These are phyloP conservation scores for Thumatha senex DNA, from an alignment of 2,888 invertebrate genomes.

Conservation along the genomic window DNA sequence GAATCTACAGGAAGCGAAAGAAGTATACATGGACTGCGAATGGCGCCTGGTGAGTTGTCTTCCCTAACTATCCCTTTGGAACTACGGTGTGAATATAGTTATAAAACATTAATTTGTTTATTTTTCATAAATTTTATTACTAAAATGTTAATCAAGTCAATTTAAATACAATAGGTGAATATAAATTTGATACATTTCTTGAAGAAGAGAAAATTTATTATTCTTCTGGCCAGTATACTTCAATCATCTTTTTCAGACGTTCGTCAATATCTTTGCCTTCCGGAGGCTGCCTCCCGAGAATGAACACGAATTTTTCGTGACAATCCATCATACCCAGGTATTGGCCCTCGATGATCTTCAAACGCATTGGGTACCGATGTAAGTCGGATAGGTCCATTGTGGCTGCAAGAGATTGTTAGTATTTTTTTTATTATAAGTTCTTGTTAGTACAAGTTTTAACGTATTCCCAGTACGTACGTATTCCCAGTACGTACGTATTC, in stretches of 20 bases:
- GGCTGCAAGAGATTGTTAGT: slow-evolving; percentile 34
- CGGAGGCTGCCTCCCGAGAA: slow-evolving; percentile 58
- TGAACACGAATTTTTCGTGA: slow-evolving; percentile 65
- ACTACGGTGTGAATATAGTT: too few relatives aligned
- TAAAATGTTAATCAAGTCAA: neutral
- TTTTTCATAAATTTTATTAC: too few relatives aligned
- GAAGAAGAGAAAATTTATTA: neutral
- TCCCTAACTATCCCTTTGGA: too few relatives aligned
- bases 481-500: too few relatives aligned
- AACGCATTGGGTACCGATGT: slow-evolving; percentile 64
- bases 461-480: too few relatives aligned
- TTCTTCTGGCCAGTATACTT: slow-evolving; percentile 47
- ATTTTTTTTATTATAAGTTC: too few relatives aligned
- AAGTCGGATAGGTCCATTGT: slow-evolving; percentile 59
- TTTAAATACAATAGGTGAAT: neutral
- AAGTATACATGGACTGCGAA: too few relatives aligned
- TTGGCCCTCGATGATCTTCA: slow-evolving; percentile 60
- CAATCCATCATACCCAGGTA: slow-evolving; percentile 74
- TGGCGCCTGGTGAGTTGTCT: too few relatives aligned
- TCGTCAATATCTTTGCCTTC: slow-evolving; percentile 55
- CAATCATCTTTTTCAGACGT: slow-evolving; percentile 57
- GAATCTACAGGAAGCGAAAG: too few relatives aligned
- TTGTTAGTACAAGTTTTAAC: too few relatives aligned
- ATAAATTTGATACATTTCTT: neutral
- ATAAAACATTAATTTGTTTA: too few relatives aligned